Conservation (phyloP, 2,113 vertebrate genomes). For the Muntiacus reevesi region DNA sequence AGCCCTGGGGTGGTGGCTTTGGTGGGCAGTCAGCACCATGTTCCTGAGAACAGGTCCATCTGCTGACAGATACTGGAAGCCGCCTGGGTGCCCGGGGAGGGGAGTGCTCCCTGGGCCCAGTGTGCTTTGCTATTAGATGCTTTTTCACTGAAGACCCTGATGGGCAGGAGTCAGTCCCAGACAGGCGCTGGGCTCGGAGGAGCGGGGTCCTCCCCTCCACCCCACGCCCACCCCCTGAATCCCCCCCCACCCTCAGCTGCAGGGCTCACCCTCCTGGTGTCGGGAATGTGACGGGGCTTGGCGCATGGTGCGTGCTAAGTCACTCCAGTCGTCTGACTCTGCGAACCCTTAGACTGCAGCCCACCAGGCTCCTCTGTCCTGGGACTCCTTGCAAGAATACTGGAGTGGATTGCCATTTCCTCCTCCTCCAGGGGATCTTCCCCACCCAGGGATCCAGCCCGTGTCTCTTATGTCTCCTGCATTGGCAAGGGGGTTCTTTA, state of each 20-base stretch:
- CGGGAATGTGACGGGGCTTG: background rate
- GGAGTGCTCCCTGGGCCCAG: background rate
- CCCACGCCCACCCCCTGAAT: no score
- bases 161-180: accelerated
- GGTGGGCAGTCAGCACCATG: accelerated
- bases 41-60: background rate
- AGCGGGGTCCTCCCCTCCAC: background rate
- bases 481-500: background rate
- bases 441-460: background rate
- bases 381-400: background rate
- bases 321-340: background rate
- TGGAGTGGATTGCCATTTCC: background rate
- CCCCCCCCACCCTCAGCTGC: background rate
- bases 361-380: background rate
- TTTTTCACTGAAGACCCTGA: background rate
- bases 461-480: background rate
- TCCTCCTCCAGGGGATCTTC: background rate
- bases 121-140: background rate
- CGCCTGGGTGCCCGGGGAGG: accelerated
- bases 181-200: background rate
- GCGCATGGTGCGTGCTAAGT: background rate
- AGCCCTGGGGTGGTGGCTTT: background rate
- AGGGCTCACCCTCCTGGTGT: accelerated
- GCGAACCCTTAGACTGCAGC: background rate
- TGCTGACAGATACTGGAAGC: background rate